Conservation (phyloP, 64 coral and sea anemone species). For the Montipora foliosa region DNA sequence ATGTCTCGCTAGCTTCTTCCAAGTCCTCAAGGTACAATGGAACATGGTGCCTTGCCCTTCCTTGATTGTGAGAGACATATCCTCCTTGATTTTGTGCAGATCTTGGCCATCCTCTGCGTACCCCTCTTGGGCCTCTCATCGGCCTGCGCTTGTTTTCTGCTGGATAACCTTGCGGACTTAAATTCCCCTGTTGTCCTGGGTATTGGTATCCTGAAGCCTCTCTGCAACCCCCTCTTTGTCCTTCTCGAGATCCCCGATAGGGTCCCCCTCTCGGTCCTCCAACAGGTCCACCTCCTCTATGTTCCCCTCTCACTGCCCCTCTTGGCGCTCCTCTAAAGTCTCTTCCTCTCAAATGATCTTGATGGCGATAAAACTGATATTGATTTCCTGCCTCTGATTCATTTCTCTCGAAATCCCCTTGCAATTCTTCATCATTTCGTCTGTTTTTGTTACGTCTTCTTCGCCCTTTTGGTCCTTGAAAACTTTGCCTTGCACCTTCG, state of each 20-base stretch:
- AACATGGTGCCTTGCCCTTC: neutral
- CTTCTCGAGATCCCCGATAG: neutral
- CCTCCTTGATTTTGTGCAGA: neutral
- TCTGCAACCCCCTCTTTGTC: neutral
- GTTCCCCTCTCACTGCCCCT: neutral
- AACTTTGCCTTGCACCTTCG: neutral
- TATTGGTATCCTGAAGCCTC: neutral
- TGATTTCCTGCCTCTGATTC: neutral
- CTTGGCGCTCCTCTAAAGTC: neutral
- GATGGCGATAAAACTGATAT: neutral
- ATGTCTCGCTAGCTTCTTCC: too few relatives aligned
- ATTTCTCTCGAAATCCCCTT: neutral
- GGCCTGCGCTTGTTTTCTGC: neutral
- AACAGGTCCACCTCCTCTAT: neutral
- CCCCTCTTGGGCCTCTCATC: neutral
- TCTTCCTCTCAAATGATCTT: neutral
- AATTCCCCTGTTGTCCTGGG: neutral
- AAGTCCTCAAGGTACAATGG: neutral
- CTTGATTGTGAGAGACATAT: neutral
- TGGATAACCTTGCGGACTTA: neutral
- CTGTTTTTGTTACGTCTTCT: constrained; percentile 7
- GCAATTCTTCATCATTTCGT: neutral
- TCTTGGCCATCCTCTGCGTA: neutral
- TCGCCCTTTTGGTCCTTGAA: neutral
- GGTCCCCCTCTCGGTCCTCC: neutral